These are phyloP conservation scores for Pelecanoides urinatrix DNA, from an alignment of 2,113 vertebrate species.

Conservation along the genomic window DNA sequence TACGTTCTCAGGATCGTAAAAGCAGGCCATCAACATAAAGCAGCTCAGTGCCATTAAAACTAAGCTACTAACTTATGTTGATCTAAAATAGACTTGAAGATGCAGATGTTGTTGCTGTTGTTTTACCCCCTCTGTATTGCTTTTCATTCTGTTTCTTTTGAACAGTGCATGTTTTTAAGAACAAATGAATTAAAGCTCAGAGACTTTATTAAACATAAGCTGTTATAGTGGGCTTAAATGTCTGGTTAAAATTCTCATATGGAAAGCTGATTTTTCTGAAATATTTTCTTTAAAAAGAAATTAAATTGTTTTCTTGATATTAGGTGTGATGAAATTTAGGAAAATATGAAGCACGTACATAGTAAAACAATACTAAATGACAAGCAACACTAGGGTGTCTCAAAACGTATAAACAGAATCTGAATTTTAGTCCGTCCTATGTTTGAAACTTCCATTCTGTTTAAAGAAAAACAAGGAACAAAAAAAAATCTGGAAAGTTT, in stretches of 20 bases:
- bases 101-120: not conserved
- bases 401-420: not conserved
- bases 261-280: not conserved
- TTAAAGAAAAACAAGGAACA: not conserved
- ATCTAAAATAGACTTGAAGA: not conserved
- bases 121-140: not conserved
- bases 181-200: not conserved
- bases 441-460: not conserved
- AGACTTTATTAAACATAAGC: not conserved
- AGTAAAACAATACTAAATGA: not conserved
- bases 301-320: not conserved
- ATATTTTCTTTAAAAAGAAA: not conserved
- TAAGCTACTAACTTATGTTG: constrained; percentile 4
- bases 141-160: not conserved
- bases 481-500: not conserved
- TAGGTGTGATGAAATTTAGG: not conserved
- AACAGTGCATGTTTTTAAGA: not conserved
- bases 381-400: not conserved
- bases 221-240: not conserved
- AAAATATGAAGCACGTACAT: not conserved
- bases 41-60: constrained; percentile 35
- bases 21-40: constrained; percentile 34
- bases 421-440: not conserved
- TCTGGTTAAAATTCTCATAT: not conserved
- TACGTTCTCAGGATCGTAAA: constrained; percentile 32